Evolutionary conservation across 2,113 vertebrate species (phyloP).

Genomic region (Hyla sarda): DNA sequence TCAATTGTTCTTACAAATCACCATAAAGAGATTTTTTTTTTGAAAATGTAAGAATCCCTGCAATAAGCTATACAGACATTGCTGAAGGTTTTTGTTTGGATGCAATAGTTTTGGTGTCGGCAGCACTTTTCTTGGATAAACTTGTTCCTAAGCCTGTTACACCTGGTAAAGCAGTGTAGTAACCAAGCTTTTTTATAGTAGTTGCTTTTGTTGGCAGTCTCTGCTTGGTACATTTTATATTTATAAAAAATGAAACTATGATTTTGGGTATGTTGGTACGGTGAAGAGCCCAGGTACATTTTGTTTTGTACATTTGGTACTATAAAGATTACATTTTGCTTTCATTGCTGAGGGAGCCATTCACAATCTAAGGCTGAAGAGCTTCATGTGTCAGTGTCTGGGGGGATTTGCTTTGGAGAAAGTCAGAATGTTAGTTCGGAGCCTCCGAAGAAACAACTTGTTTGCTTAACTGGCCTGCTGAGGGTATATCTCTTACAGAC

Average conservation of each 20-base stretch:
- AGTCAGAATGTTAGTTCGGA: constrained; percentile 28
- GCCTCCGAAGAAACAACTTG: constrained; percentile 22
- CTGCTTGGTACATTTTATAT: too few relatives aligned
- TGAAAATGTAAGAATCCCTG: too few relatives aligned
- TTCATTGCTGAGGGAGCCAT: constrained; percentile 1
- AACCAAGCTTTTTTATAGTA: not conserved
- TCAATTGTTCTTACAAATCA: too few relatives aligned
- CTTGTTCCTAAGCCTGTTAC: too few relatives aligned
- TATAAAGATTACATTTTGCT: constrained; percentile 35
- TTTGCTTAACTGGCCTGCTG: constrained; percentile 62
- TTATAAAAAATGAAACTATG: too few relatives aligned
- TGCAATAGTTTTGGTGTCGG: too few relatives aligned
- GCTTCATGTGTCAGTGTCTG: not conserved
- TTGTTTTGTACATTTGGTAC: not conserved
- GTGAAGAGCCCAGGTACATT: not conserved
- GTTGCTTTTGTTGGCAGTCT: not conserved
- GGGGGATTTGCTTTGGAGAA: not conserved
- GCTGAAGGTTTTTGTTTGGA: too few relatives aligned
- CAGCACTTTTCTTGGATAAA: too few relatives aligned
- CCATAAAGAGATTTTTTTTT: too few relatives aligned
- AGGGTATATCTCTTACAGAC: constrained; percentile 63
- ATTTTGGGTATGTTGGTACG: not conserved
- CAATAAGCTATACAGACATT: too few relatives aligned
- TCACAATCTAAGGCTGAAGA: not conserved
- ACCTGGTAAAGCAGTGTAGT: not conserved